Conservation (phyloP, 1,140 invertebrate species). For the Saccostrea echinata region DNA sequence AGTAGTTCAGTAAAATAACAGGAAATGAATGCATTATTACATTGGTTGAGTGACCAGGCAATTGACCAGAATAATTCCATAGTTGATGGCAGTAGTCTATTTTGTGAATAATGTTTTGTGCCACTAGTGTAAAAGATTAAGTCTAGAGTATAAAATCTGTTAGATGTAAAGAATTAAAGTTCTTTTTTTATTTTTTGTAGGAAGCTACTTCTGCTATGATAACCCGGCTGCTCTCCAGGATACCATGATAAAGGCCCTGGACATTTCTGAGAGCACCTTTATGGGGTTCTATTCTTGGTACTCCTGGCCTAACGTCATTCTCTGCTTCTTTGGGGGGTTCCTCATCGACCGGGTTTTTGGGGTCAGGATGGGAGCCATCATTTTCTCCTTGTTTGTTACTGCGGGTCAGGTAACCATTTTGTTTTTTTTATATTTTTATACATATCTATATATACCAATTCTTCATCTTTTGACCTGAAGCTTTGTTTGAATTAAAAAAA, state of each 20-base stretch:
- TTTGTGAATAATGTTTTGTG: too few species aligned
- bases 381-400: conserved; percentile 92
- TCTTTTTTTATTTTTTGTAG: conserved; percentile 81
- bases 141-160: too few species aligned
- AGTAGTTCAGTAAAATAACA: too few species aligned
- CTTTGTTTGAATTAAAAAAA: too few species aligned
- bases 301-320: conserved; percentile 98
- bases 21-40: too few species aligned
- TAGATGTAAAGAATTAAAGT: background rate
- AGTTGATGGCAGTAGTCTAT: too few species aligned
- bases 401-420: conserved; percentile 84
- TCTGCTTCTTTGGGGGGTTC: conserved; percentile 98
- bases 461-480: too few species aligned
- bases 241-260: conserved; percentile 90
- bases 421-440: too few species aligned
- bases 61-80: too few species aligned
- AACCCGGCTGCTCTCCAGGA: conserved; percentile 95
- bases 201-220: conserved; percentile 99
- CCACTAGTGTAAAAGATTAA: too few species aligned
- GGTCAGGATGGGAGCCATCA: conserved; percentile 93
- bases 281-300: conserved; percentile 96
- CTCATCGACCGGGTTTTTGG: conserved; percentile 97
- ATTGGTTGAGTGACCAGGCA: too few species aligned
- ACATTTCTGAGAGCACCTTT: conserved; percentile 90
- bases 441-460: too few species aligned